phyloP scores from a whole-genome alignment of 2,888 invertebrate species.

The Netelia virgata region DNA sequence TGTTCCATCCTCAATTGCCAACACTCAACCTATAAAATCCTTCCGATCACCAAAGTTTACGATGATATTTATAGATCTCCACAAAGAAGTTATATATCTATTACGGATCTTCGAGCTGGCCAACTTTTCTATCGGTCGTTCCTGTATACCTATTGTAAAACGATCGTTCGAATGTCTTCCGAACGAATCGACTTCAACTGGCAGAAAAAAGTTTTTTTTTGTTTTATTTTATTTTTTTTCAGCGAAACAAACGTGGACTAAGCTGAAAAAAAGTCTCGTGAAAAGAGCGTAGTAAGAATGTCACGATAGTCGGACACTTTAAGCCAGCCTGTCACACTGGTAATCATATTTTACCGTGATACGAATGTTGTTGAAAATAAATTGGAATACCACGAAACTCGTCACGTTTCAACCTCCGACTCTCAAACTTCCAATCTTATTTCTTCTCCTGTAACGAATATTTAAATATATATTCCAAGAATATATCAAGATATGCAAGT shows the following conservation, averaged over 20 bases:
- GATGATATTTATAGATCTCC: slow-evolving; percentile 3
- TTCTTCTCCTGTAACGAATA: too few relatives aligned
- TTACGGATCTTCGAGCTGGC: background rate
- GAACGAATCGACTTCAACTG: background rate
- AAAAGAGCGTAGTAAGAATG: too few relatives aligned
- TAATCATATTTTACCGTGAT: too few relatives aligned
- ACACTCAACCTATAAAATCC: slow-evolving; percentile 40
- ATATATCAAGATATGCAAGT: too few relatives aligned
- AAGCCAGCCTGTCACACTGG: too few relatives aligned
- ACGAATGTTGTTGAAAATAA: too few relatives aligned
- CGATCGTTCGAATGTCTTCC: background rate
- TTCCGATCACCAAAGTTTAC: slow-evolving; percentile 31
- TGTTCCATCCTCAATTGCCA: background rate
- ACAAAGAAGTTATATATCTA: background rate
- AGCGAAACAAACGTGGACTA: background rate
- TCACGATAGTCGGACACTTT: too few relatives aligned
- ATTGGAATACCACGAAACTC: too few relatives aligned
- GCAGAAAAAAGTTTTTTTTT: background rate
- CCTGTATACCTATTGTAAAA: background rate
- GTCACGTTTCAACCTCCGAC: too few relatives aligned
- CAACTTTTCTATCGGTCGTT: background rate
- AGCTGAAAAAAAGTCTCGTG: too few relatives aligned
- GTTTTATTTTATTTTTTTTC: background rate
- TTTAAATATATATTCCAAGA: too few relatives aligned
- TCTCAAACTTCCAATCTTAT: too few relatives aligned